These are phyloP conservation scores for Pterocles gutturalis DNA, from an alignment of 2,113 vertebrate species.

Conservation along the genomic window DNA sequence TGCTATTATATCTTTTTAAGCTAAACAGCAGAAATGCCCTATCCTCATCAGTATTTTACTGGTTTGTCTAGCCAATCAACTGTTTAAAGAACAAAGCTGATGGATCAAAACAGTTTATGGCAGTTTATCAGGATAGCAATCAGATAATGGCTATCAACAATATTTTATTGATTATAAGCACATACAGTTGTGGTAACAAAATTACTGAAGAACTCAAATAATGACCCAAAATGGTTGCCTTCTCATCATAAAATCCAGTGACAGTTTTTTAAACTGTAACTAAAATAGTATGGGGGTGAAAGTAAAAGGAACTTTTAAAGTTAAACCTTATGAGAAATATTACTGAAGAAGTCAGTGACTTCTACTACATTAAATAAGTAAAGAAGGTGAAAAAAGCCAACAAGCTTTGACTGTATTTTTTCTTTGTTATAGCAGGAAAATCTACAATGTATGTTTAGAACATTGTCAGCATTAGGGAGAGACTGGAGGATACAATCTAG, in stretches of 20 bases:
- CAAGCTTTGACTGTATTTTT: background rate
- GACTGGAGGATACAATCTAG: background rate
- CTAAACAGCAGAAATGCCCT: background rate
- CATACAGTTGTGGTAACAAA: background rate
- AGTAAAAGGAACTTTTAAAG: background rate
- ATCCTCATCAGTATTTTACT: background rate
- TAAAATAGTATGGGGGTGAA: background rate
- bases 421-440: background rate
- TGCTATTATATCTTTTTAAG: background rate
- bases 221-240: background rate
- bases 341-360: background rate
- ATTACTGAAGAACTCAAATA: background rate
- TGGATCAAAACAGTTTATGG: background rate
- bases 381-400: background rate
- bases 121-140: background rate
- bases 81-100: background rate
- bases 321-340: background rate
- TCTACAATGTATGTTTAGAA: background rate
- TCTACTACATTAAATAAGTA: background rate
- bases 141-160: background rate
- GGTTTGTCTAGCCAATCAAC: background rate
- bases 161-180: background rate
- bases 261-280: background rate
- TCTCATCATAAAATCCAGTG: background rate
- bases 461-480: background rate